phyloP scores from a whole-genome alignment of 2,888 invertebrate species.

The Hoplodrina ambigua region DNA sequence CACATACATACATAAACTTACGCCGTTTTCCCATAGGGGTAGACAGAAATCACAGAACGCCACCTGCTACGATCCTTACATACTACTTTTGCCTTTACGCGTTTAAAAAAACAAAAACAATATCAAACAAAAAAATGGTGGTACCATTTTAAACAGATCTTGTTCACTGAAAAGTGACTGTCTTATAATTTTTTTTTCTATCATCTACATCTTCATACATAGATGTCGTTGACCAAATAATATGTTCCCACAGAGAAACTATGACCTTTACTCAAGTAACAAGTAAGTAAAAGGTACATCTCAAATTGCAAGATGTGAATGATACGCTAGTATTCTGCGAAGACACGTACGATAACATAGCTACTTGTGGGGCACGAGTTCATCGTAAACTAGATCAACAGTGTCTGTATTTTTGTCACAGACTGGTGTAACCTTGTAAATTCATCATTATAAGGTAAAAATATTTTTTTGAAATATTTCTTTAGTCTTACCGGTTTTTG shows the following conservation, averaged over 20 bases:
- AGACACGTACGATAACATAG: constrained; percentile 32
- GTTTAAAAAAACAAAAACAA: constrained; percentile 8
- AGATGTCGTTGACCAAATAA: constrained; percentile 44
- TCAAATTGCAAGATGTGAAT: constrained; percentile 29
- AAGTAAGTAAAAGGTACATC: constrained; percentile 39
- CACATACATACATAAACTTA: too few species aligned
- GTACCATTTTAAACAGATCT: constrained; percentile 35
- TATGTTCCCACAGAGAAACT: constrained; percentile 49
- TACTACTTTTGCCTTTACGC: too few species aligned
- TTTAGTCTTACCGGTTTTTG: too few species aligned
- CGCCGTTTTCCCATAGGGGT: too few species aligned
- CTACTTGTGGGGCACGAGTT: constrained; percentile 23
- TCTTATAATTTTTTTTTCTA: constrained; percentile 33
- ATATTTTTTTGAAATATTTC: too few species aligned
- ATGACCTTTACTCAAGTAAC: constrained; percentile 44
- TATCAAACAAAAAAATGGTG: not conserved
- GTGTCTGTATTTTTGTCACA: constrained; percentile 9
- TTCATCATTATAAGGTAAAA: not conserved
- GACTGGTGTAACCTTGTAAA: not conserved
- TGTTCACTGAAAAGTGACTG: constrained; percentile 20
- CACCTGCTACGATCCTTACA: not conserved
- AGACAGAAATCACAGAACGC: too few species aligned
- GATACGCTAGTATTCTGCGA: constrained; percentile 44
- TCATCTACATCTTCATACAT: constrained; percentile 38
- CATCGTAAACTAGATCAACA: constrained; percentile 10